These are phyloP conservation scores for Drosophila trapezifrons DNA, from an alignment of 1,140 invertebrate genomes.

Conservation along the genomic window DNA sequence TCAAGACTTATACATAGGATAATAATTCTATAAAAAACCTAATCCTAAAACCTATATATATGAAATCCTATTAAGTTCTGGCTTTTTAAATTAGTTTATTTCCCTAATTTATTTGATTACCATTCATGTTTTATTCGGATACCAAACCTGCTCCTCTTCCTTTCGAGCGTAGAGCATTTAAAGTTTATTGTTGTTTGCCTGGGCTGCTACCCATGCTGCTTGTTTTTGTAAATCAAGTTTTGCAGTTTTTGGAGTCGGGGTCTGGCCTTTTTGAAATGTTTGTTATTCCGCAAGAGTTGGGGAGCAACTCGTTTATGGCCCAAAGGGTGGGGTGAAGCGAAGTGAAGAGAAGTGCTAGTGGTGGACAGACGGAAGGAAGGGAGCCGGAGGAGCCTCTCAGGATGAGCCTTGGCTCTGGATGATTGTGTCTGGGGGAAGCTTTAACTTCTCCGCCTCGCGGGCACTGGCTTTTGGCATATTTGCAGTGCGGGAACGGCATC, in stretches of 20 bases:
- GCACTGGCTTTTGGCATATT: conserved; percentile 68
- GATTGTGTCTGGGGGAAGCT: conserved; percentile 39
- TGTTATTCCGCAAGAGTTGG: conserved; percentile 72
- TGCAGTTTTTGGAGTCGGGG: conserved; percentile 61
- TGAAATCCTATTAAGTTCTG: not conserved
- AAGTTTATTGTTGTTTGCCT: conserved; percentile 44
- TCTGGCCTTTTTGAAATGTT: conserved; percentile 60
- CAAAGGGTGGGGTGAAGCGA: conserved; percentile 20
- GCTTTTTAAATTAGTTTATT: not conserved
- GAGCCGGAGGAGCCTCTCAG: conserved; percentile 7
- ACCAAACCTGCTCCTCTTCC: conserved; percentile 2
- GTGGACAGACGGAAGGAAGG: not conserved
- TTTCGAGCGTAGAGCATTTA: conserved; percentile 47
- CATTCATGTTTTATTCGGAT: conserved; percentile 1
- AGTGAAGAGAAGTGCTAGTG: not conserved
- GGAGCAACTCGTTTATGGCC: conserved; percentile 69
- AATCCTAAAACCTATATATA: too few species aligned
- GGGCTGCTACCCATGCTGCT: conserved; percentile 14
- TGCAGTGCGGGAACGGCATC: conserved; percentile 61
- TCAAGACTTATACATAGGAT: too few species aligned
- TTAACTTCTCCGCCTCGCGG: conserved; percentile 37
- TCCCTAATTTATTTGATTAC: conserved; percentile 8
- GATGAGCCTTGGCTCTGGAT: conserved; percentile 46
- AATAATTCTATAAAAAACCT: too few species aligned
- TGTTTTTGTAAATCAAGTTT: conserved; percentile 77